Evolutionary conservation across 2,888 invertebrate genomes (phyloP), one percentile per base, ranked within the genome.

Genomic region (Brassicogethes aeneus): DNA sequence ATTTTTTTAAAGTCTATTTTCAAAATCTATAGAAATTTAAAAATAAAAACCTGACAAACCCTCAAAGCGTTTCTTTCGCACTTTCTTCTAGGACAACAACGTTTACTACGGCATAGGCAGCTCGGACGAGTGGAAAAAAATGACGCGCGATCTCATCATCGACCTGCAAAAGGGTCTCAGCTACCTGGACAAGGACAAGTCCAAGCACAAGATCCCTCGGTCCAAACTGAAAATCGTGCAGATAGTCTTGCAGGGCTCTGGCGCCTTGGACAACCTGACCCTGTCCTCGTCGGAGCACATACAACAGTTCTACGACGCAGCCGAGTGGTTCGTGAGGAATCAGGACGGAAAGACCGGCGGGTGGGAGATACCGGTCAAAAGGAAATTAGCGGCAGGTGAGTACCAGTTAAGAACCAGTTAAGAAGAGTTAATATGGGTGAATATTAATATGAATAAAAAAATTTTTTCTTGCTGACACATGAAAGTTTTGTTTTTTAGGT

Each of bases 131-230:
- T 92, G 91, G 91, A 78, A 79, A 48, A 80, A 78, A 48, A 67
- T 95, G 16, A 90, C 91, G 0, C 75, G 96, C 33, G 93, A 96
- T 64, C 74, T 96, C 31, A 77, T 88, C 46, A 81, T 91, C 40
- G 96, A 96, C 68, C 76, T 94, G 55, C 88, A 90, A 63, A 96
- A 96, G 69, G 94, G 94, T 39, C 74, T 91, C 61, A 77, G 73
- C 55, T 70, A 74, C 51, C 76, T 75, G 53, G 81, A 80, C 54
- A 75, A 78, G 55, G 81, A 81, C 54, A 76, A 79, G 57, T 77
- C 76, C n/a, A 82, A 80, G 61, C 72, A 76, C 44, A 80, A 82
- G 65, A 70, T 84, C 7, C 79, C 81, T 1, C 72, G 81, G 51
- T 81, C 81, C 37, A 85, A 84, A 60, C 75, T 84, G 47, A 84